These are phyloP conservation scores for Limnothrissa miodon DNA, from an alignment of 2,113 vertebrate species.

Conservation along the genomic window DNA sequence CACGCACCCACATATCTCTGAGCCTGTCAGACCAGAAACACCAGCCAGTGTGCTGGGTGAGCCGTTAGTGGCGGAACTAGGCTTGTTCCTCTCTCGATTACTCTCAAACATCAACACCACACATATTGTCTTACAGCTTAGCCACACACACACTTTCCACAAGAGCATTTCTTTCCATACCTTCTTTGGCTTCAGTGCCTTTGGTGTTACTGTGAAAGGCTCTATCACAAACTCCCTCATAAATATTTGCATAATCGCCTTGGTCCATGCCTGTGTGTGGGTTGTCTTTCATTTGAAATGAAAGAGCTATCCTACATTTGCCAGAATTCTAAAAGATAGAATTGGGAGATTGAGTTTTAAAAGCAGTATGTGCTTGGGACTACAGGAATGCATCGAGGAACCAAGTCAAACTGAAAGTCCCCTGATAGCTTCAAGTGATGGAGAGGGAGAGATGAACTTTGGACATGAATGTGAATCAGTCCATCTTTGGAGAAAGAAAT, in stretches of 20 bases:
- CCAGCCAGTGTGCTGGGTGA: slow-evolving; percentile 40
- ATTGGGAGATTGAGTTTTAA: neutral
- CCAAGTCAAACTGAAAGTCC: neutral
- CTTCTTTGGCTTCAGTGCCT: slow-evolving; percentile 59
- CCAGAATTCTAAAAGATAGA: neutral
- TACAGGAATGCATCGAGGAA: too few species aligned
- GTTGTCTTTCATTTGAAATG: neutral
- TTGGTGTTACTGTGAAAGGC: slow-evolving; percentile 29
- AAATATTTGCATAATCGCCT: slow-evolving; percentile 66
- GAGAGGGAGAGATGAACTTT: neutral
- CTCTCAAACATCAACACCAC: slow-evolving; percentile 54
- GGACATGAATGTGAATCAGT: neutral
- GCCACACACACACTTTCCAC: slow-evolving; percentile 36
- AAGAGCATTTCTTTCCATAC: slow-evolving; percentile 53
- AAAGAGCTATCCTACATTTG: neutral
- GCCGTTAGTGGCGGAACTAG: slow-evolving; percentile 38
- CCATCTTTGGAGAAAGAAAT: slow-evolving; percentile 39
- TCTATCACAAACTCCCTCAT: slow-evolving; percentile 43
- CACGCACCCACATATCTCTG: slow-evolving; percentile 38
- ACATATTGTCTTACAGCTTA: slow-evolving; percentile 59
- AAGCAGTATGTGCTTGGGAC: neutral
- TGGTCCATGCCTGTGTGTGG: slow-evolving; percentile 58
- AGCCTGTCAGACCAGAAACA: slow-evolving; percentile 66
- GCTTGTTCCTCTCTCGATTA: slow-evolving; percentile 30
- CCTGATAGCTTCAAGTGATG: neutral